Evolutionary conservation across 30 jellyfish, hydroid and myxozoan genomes (phyloP), one percentile per base, ranked within the genome.

Genomic region (Aurelia sp.): DNA sequence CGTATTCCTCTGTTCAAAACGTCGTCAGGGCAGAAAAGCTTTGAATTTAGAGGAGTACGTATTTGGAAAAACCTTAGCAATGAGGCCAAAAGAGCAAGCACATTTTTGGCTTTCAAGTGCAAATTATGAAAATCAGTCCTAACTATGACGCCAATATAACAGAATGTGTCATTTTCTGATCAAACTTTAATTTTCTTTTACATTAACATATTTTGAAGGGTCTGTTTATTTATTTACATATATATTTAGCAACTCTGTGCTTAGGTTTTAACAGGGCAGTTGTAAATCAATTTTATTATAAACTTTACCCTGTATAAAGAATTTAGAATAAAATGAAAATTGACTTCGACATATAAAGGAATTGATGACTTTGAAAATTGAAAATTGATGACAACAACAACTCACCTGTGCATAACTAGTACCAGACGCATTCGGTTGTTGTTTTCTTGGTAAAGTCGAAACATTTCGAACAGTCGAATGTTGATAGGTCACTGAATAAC

Each of bases 391-490:
- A 61, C 71, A 61, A 48, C 21, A 73, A 59, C 3, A 3, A 20
- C 53, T 33, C 17, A 86, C 96, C 91, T 87, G 96, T 2, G 84
- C 41, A 48, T 78, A 78, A 44, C 82, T 62, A 27, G 78, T 20
- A 4, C 66, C 2, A 13, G 96, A 59, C 3, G 80, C 27, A 52
- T 67, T n/a, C 16, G 88, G 6, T 35, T 90, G 79, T 61, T 40
- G 82, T 69, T 76, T 83, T 67, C 90, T 66, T 37, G 91, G 93
- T 62, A 77, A 77, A 55, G 97, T 57, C 51, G 97, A 81, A 6
- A 88, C 90, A 41, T 80, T 89, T 13, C 91, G 91, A 71, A 89
- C 91, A 0, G 95, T 74, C 79, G 98, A 82, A 37, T 91, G 98
- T 73, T 91, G 96, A 74, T 91, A 91, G 37, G 96, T 40, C 52